Evolutionary conservation across 2,888 invertebrate genomes (phyloP), one percentile per base, ranked within the genome.

Genomic region (Phania funesta): DNA sequence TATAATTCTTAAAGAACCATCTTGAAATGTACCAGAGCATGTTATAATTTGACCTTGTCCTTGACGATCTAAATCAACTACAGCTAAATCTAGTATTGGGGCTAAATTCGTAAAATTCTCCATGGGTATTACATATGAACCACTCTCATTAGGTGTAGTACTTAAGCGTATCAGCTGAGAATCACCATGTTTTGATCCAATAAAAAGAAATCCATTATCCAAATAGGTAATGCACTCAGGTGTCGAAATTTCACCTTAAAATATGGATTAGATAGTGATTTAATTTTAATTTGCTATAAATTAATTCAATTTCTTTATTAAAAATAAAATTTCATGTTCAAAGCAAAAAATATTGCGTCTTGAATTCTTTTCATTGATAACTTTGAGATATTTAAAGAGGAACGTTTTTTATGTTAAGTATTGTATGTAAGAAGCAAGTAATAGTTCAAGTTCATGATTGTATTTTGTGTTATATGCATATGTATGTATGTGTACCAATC

Each of bases 21-120:
- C 99, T 91, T 99, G 99, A 90, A 96, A 98, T 3, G 97, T 96
- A 9, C 97, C 99, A 0, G 99, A 99, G 89, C 99, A 99, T 0
- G 99, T 99, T 50, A 99, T 98, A 84, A 99, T 94, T 90, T 98
- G 98, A 13, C 98, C 98, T 92, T 99, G 99, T 0, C 99, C 99
- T 90, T 98, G 98, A 16, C 97, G 92, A 91, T 99, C 99, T 83
- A 99, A 93, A 92, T 99, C 99, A 2, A 99, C 99, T 0, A 99
- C 97, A 84, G 98, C 97, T 96, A 99, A 98, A 90, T 99, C 99
- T 22, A 98, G 94, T 86, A 99, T 99, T 0, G 99, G 99, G 3
- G 98, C 99, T 50, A 99, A 93, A 92, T 99, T 99, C 26, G 98
- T 98, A 91, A 98, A 99, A 13, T 95, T 96, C 92, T 99, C 99